A percentile compares a stretch with the other conserved stretches of the same genome.
These are phyloP conservation scores for Spea bombifrons DNA, from an alignment of 2,113 vertebrate species.

Conservation along the genomic window DNA sequence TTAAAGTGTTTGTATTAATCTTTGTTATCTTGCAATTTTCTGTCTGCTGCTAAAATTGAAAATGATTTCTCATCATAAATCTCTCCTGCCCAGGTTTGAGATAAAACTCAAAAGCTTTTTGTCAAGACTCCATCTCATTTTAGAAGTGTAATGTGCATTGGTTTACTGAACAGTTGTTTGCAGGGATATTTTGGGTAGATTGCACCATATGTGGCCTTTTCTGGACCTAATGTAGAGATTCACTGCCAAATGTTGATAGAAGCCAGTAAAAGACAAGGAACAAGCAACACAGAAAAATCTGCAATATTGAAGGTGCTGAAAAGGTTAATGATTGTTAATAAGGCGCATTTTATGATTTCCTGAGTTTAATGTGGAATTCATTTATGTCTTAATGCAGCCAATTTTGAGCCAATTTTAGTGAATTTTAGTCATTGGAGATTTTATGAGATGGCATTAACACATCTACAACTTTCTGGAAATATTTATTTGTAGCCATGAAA, in stretches of 20 bases:
- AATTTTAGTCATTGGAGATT: background rate
- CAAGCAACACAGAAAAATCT: background rate
- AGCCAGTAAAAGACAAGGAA: background rate
- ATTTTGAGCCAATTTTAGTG: background rate
- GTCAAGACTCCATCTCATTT: slow-evolving; percentile 28
- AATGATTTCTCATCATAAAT: slow-evolving; percentile 11
- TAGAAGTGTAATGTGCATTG: slow-evolving; percentile 7
- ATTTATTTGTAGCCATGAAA: background rate
- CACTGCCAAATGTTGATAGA: slow-evolving; percentile 20
- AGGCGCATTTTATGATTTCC: background rate
- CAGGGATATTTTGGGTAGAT: background rate
- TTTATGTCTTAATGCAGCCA: too few species aligned
- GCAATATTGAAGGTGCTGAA: background rate
- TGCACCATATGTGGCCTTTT: slow-evolving; percentile 1
- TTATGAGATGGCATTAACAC: slow-evolving; percentile 7
- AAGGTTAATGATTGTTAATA: background rate
- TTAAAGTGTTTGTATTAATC: background rate
- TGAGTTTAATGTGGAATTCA: too few species aligned
- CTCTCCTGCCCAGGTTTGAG: slow-evolving; percentile 10
- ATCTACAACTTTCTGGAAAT: background rate
- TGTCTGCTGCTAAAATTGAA: slow-evolving; percentile 2
- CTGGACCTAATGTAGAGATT: background rate
- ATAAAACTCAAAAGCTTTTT: slow-evolving; percentile 14
- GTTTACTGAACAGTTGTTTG: slow-evolving; percentile 7
- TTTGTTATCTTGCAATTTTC: background rate